These are phyloP conservation scores for Drosophila asahinai DNA, from an alignment of 1,140 invertebrate genomes.

Conservation along the genomic window DNA sequence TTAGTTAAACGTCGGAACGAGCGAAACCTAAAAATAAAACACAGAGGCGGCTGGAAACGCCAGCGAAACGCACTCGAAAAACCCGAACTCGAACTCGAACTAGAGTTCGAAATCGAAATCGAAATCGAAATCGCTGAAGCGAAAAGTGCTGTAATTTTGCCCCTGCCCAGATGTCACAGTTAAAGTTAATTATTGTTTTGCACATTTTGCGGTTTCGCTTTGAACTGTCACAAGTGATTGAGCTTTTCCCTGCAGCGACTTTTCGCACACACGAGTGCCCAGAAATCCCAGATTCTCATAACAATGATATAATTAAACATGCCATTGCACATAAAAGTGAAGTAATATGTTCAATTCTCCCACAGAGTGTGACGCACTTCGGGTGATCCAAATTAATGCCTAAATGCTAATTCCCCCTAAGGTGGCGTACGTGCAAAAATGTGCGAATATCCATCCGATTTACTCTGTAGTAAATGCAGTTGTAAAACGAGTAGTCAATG, in stretches of 20 bases:
- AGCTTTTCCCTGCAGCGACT: conserved; percentile 24
- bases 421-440: conserved; percentile 68
- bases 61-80: conserved; percentile 14
- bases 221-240: conserved; percentile 27
- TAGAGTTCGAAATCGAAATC: conserved; percentile 8
- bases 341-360: conserved; percentile 50
- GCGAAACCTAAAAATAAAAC: conserved; percentile 55
- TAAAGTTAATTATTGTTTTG: conserved; percentile 47
- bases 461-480: conserved; percentile 54
- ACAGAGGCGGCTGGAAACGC: background rate
- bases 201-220: conserved; percentile 32
- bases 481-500: conserved; percentile 56
- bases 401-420: conserved; percentile 51
- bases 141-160: conserved; percentile 53
- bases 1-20: conserved; percentile 57
- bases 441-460: conserved; percentile 33
- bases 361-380: conserved; percentile 18
- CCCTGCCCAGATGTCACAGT: conserved; percentile 11
- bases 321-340: conserved; percentile 32
- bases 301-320: conserved; percentile 33
- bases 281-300: background rate
- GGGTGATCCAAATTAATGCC: conserved; percentile 37
- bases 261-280: conserved; percentile 15
- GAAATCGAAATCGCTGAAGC: conserved; percentile 27
- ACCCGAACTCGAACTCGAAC: background rate